phyloP scores from a whole-genome alignment of 1,140 invertebrate species.

The Battus philenor region DNA sequence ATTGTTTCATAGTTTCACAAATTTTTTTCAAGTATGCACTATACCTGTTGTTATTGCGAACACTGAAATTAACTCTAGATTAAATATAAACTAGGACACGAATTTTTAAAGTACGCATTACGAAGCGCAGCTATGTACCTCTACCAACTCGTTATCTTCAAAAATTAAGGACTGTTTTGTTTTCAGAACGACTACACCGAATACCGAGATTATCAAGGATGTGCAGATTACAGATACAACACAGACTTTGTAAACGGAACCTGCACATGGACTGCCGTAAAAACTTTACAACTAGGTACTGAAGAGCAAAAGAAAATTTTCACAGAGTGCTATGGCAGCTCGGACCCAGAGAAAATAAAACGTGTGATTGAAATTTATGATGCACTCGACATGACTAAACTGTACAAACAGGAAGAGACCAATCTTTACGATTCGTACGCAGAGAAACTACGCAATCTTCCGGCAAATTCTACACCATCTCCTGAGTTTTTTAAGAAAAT shows the following conservation, averaged over 20 bases:
- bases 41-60: no score
- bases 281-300: neutral
- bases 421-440: neutral
- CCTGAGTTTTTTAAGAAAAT: neutral
- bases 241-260: neutral
- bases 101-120: no score
- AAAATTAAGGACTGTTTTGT: no score
- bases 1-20: no score
- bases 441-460: neutral
- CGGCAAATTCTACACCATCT: neutral
- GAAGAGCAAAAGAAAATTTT: neutral
- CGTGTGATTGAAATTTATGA: conserved; percentile 86
- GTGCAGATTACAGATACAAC: neutral
- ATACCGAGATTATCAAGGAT: neutral
- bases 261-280: neutral
- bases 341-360: conserved; percentile 75
- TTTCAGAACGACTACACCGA: neutral
- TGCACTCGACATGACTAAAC: conserved; percentile 49
- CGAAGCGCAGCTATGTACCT: no score
- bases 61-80: no score
- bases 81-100: no score
- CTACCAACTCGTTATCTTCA: no score
- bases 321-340: conserved; percentile 1
- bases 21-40: no score
- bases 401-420: neutral